These are phyloP conservation scores for Brachypodius melanocephalos DNA, from an alignment of 2,113 vertebrate genomes.

Conservation along the genomic window DNA sequence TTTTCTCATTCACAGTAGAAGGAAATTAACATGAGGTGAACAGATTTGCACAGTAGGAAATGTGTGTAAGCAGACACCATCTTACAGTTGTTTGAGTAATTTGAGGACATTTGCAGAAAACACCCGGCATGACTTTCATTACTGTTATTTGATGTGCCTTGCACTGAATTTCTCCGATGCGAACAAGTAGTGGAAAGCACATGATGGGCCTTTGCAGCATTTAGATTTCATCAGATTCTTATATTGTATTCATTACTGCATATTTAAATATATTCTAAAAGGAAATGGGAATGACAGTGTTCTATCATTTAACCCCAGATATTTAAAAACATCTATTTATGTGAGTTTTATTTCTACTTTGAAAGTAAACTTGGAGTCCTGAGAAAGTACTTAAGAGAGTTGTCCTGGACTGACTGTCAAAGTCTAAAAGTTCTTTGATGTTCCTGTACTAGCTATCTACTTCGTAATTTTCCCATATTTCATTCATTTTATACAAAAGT, in stretches of 20 bases:
- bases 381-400: neutral
- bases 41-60: conserved; percentile 22
- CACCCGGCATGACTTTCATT: neutral
- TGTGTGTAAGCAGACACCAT: neutral
- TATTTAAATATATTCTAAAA: neutral
- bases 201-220: neutral
- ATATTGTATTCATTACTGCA: neutral
- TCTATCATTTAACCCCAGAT: neutral
- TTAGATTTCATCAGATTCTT: neutral
- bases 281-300: accelerated
- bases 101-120: neutral
- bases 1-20: neutral
- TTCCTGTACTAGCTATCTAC: neutral
- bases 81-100: neutral
- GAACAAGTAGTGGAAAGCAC: neutral
- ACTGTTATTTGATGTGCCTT: neutral
- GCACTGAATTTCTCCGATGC: neutral
- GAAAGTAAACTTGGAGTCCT: neutral
- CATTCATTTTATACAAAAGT: neutral
- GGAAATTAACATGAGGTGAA: neutral
- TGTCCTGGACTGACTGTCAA: neutral
- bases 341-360: neutral
- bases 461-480: neutral
- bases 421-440: neutral
- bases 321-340: neutral